Base-by-base conservation (phyloP, 2,888 invertebrate genomes). In the Cerastis leucographa region DNA sequence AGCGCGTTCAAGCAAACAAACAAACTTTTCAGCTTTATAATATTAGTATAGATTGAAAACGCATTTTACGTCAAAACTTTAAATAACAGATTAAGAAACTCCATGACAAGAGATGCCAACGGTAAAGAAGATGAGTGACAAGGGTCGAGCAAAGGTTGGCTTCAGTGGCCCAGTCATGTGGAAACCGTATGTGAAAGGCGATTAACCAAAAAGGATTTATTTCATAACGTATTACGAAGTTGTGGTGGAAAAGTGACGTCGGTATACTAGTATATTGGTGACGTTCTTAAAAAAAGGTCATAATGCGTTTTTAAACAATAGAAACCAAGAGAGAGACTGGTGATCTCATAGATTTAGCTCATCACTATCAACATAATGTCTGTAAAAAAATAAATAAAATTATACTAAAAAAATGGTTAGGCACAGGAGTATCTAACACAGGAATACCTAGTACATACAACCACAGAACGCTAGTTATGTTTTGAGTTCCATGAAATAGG, bases 61-160 rank as follows among this genome's bases (percentile, higher is more conserved):
- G 56, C 25, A 56, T 6, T 56, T 56, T 56, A 59, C 2, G 17
- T 29, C 59, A 8, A 19, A 29, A 17, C 29, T 7, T 78, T 64
- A 59, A 74, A 67, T 74, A 68, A 44, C 68, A 65, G 80, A 74
- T 83, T 71, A 69, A 51, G 64, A 51, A 75, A 49, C 25, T 35
- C 25, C 40, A 46, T 44, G 84, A 84, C 70, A 75, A 59, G 69
- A 80, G 65, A 62, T 80, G 17, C 62, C 46, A 35, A 51, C 35
- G 67, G 76, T 76, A 80, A 61, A 80, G 76, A 71, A 84, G 56
- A 84, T 81, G 84, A 81, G 65, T 83, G 83, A 83, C 77, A 49
- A 64, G 81, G 81, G 83, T 83, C 25, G 68, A 61, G 44, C 22
- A 29, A 71, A 84, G 84, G 77, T 74, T 69, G 68, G 67, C 76